A percentile compares a stretch with the other conserved stretches of the same genome.
Conservation (phyloP, 2,113 vertebrate species). For the Cephalopholis sonnerati region DNA sequence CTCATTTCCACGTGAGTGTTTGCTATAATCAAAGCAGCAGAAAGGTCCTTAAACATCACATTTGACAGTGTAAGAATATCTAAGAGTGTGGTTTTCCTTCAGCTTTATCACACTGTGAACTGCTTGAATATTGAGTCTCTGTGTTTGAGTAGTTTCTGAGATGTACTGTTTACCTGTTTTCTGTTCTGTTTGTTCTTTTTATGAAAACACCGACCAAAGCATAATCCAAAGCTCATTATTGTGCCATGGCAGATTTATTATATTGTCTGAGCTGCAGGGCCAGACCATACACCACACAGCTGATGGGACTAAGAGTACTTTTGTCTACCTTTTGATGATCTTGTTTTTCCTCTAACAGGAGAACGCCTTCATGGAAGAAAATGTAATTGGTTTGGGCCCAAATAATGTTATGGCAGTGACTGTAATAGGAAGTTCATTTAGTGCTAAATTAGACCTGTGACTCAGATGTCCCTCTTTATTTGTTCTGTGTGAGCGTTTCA, state of each 20-base stretch:
- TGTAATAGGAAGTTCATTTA: constrained; percentile 50
- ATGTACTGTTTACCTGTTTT: neutral
- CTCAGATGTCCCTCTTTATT: constrained; percentile 27
- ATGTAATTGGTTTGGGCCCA: constrained; percentile 50
- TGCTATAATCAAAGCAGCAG: neutral
- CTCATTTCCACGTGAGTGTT: neutral
- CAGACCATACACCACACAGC: constrained; percentile 1
- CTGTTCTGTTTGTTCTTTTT: constrained; percentile 29
- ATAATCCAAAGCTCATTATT: constrained; percentile 38
- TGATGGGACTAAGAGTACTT: constrained; percentile 21
- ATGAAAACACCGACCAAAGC: constrained; percentile 17
- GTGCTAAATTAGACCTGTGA: constrained; percentile 44
- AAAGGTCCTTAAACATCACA: neutral
- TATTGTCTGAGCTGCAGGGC: constrained; percentile 23
- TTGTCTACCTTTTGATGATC: constrained; percentile 46
- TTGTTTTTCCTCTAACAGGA: constrained; percentile 49
- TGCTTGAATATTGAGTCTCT: constrained; percentile 7
- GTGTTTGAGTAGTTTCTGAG: neutral
- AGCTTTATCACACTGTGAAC: neutral
- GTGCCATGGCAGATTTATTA: constrained; percentile 14
- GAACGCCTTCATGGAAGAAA: constrained; percentile 22
- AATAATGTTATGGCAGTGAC: constrained; percentile 27
- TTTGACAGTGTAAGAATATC: neutral
- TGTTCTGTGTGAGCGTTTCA: constrained; percentile 25
- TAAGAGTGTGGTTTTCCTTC: neutral